phyloP scores from a whole-genome alignment of 2,113 vertebrate species.

The Actenoides hombroni region DNA sequence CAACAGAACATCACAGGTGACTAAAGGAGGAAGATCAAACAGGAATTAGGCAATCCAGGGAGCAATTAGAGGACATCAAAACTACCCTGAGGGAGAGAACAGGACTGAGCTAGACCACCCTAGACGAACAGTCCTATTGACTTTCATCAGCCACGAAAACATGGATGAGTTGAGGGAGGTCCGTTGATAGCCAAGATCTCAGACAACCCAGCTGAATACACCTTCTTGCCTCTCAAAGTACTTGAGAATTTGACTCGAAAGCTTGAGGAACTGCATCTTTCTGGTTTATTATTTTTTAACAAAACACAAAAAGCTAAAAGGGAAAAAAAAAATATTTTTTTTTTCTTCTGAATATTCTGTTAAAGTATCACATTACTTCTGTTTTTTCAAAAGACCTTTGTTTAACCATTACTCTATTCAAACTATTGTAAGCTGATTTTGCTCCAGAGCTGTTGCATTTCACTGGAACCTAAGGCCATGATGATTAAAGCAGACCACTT shows the following conservation, averaged over 20 bases:
- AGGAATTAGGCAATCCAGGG: neutral
- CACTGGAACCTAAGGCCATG: neutral
- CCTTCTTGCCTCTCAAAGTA: neutral
- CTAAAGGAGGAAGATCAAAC: constrained; percentile 13
- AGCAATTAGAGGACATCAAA: constrained; percentile 34
- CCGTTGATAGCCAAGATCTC: neutral
- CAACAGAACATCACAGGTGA: constrained; percentile 45
- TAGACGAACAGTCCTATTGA: neutral
- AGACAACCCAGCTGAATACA: neutral
- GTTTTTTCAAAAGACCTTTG: neutral
- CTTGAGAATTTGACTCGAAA: neutral
- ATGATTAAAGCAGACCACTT: neutral
- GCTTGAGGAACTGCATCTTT: neutral
- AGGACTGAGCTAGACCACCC: neutral
- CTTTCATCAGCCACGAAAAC: neutral
- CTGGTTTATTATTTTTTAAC: neutral
- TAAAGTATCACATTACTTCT: neutral
- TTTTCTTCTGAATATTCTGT: neutral
- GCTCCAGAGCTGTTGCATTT: neutral
- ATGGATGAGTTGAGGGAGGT: neutral
- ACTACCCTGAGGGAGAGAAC: neutral
- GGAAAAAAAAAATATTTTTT: neutral
- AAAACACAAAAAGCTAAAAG: neutral
- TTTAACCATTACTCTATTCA: neutral
- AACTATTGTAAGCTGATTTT: neutral